These are phyloP conservation scores for Chionodraco myersi DNA, from an alignment of 2,113 vertebrate species.

Conservation along the genomic window DNA sequence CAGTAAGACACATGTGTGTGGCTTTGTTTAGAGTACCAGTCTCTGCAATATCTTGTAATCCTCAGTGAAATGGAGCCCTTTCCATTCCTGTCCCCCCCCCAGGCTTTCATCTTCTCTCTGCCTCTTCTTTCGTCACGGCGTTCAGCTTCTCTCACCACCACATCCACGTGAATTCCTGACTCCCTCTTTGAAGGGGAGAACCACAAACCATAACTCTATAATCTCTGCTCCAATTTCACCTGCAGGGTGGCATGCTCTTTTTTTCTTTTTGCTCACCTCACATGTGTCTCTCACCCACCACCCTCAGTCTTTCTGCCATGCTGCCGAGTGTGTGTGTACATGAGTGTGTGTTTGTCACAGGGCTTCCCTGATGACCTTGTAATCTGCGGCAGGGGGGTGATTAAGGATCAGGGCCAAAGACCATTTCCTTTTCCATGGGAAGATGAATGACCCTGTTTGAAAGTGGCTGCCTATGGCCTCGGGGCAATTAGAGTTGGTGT, in stretches of 20 bases:
- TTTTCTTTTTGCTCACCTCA: constrained; percentile 1
- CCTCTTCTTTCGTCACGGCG: constrained; percentile 49
- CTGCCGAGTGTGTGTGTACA: neutral
- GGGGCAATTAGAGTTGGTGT: constrained; percentile 82
- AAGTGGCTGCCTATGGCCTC: constrained; percentile 80
- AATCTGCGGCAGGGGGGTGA: constrained; percentile 78
- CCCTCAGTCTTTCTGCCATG: neutral
- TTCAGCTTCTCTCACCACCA: constrained; percentile 27
- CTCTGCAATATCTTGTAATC: constrained; percentile 26
- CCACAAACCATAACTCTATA: constrained; percentile 47
- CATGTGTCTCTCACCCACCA: neutral
- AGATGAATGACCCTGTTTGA: constrained; percentile 84
- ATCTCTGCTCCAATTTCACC: constrained; percentile 52
- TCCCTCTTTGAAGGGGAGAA: constrained; percentile 64
- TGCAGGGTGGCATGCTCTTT: constrained; percentile 17
- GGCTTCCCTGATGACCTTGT: constrained; percentile 83
- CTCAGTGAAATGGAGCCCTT: constrained; percentile 25
- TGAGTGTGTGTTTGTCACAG: constrained; percentile 65
- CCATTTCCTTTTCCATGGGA: constrained; percentile 80
- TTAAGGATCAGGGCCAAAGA: constrained; percentile 83
- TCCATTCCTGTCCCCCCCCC: constrained; percentile 8
- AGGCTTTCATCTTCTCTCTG: constrained; percentile 54
- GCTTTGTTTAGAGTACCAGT: neutral
- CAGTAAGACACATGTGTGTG: neutral
- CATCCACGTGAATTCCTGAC: constrained; percentile 50